phyloP scores from a whole-genome alignment of 2,888 invertebrate genomes.

The Xestia ashworthii region DNA sequence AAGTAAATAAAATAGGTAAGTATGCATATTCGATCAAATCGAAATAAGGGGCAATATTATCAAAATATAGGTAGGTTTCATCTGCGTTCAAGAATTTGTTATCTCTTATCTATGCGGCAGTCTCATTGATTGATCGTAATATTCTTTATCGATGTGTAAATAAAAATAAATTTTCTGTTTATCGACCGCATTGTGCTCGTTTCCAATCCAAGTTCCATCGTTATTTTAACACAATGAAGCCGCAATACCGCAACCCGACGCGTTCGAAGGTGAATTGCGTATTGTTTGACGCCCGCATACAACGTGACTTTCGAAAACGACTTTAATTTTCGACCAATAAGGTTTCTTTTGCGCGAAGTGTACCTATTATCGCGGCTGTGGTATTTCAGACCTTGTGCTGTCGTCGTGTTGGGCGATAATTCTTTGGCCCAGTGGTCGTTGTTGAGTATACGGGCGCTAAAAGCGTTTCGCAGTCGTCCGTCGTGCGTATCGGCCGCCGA shows the following conservation, averaged over 20 bases:
- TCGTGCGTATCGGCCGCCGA: conserved; percentile 88
- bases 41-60: conserved; percentile 8
- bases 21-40: conserved; percentile 8
- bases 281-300: conserved; percentile 89
- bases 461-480: conserved; percentile 90
- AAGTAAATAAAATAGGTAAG: background rate
- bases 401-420: conserved; percentile 66
- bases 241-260: conserved; percentile 90
- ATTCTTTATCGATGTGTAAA: conserved; percentile 72
- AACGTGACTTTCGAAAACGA: conserved; percentile 87
- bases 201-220: conserved; percentile 86
- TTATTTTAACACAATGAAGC: conserved; percentile 90
- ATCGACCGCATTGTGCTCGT: conserved; percentile 82
- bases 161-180: conserved; percentile 81
- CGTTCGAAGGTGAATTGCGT: conserved; percentile 90
- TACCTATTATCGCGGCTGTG: conserved; percentile 54
- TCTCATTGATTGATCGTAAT: conserved; percentile 65
- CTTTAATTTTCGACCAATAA: conserved; percentile 86
- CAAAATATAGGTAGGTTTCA: conserved; percentile 16
- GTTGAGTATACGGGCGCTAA: conserved; percentile 86
- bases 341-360: conserved; percentile 85
- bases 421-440: conserved; percentile 55
- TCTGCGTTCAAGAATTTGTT: conserved; percentile 37
- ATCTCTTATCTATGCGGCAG: conserved; percentile 54
- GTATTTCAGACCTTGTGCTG: conserved; percentile 71